Conservation (phyloP, 2,797 vertebrate genomes). For the Schizopygopsis malacanthus region DNA sequence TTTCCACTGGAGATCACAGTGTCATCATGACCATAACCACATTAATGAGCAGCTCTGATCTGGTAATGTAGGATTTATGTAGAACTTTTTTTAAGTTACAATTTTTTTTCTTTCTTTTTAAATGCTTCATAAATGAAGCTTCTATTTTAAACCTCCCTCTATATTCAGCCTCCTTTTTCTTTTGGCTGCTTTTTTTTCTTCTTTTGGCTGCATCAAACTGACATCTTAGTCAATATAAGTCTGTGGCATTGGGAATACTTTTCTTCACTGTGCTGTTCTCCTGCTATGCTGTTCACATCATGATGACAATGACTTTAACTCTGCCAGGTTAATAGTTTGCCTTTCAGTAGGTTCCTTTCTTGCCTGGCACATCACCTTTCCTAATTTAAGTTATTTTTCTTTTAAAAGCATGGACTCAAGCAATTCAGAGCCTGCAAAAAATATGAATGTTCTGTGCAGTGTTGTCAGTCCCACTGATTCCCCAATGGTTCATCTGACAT, state of each 20-base stretch:
- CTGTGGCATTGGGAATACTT: conserved; percentile 63
- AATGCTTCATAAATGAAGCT: neutral
- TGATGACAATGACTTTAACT: conserved; percentile 33
- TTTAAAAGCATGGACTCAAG: conserved; percentile 11
- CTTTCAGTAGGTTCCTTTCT: conserved; percentile 19
- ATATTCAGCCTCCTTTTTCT: neutral
- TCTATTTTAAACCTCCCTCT: neutral
- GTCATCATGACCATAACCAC: neutral
- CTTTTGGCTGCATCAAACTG: conserved; percentile 81
- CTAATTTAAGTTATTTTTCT: neutral
- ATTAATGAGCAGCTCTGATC: conserved; percentile 20
- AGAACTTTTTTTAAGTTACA: neutral
- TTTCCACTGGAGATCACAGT: conserved; percentile 5
- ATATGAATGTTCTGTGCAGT: neutral
- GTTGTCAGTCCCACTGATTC: neutral
- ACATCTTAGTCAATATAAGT: conserved; percentile 73
- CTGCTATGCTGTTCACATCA: conserved; percentile 36
- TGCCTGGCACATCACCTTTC: conserved; percentile 20
- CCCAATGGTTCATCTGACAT: neutral
- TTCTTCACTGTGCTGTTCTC: conserved; percentile 34
- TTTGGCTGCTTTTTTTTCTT: conserved; percentile 35
- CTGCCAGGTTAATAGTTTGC: conserved; percentile 30
- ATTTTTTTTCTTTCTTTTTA: neutral
- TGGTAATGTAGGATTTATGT: neutral
- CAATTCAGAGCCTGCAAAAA: neutral